Evolutionary conservation across 2,797 vertebrate species (phyloP).

Genomic region (Eospalax fontanierii): DNA sequence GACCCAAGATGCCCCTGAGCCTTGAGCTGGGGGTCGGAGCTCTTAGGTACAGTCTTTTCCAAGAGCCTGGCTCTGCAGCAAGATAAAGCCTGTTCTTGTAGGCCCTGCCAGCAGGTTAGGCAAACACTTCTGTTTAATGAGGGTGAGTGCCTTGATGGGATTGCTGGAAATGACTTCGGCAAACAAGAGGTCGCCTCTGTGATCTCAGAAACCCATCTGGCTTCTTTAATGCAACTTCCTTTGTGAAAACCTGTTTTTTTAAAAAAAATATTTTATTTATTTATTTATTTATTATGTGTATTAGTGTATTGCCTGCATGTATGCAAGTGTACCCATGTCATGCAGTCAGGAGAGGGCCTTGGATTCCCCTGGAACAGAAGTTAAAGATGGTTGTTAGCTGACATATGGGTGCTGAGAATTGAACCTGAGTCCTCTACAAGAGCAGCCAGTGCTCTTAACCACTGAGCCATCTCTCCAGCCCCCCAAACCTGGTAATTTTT

Average conservation of each 20-base stretch:
- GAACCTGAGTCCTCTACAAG: no score
- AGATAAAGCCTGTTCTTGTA: neutral
- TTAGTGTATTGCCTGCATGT: no score
- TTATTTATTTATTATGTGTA: neutral
- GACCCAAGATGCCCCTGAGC: neutral
- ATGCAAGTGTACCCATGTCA: no score
- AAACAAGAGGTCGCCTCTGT: conserved; percentile 57
- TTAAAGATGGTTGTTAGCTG: no score
- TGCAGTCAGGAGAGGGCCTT: no score
- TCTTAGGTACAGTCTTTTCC: neutral
- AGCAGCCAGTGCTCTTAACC: no score
- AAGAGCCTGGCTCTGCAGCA: neutral
- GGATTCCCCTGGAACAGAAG: no score
- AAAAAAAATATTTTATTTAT: neutral
- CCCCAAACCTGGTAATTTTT: neutral
- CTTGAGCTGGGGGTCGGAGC: neutral
- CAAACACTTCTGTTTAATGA: conserved; percentile 46
- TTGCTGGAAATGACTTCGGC: conserved; percentile 30
- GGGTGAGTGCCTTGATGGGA: neutral
- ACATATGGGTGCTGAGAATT: no score
- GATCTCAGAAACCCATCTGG: conserved; percentile 34
- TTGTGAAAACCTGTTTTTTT: neutral
- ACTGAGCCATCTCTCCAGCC: no score
- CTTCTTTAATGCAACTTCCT: conserved; percentile 38
- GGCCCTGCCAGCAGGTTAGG: conserved; percentile 27